Base-by-base conservation (phyloP, 2,797 vertebrate species). In the Fistularia commersonii region DNA sequence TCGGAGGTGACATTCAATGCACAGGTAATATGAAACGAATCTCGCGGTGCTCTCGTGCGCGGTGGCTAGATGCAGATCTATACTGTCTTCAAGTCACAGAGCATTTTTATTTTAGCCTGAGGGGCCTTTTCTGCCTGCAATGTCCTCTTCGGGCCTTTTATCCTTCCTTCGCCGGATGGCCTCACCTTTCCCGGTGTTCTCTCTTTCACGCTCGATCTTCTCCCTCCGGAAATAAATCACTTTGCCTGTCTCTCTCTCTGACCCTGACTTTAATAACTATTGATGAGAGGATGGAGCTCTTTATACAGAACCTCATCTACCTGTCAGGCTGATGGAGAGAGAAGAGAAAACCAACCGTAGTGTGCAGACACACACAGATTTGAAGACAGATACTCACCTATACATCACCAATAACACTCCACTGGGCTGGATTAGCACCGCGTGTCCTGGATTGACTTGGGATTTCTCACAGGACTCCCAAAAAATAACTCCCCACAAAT, bases 231-330 rank as follows among this genome's bases (percentile, higher is more conserved):
- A 47, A 72, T 80, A 74, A 63, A 82, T 79, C 64, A 67, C 66
- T 61, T 63, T 32, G 32, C 42, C 65, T 58, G 58, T 74, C 63
- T 34, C 51, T 64, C 64, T 69, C 53, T 48, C 46, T 64, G 61
- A 75, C 63, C 67, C 70, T 67, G 79, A 81, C 74, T 76, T 81
- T 82, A 64, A 74, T 77, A 60, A 81, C 67, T 81, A 76, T 72
- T 80, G 75, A 82, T 73, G 71, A 82, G 57, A 67, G 66, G 66
- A 73, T 50, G 14, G 37, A 76, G 69, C 58, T 66, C 64, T 82
- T 78, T 67, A 65, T 69, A 76, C 64, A 63, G 54, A 61, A 37
- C 62, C 61, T 74, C 69, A 61, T 74, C 65, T 49, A 36, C 47
- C 67, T 66, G 71, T 76, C 79, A 68, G 4, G n/a, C 66, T 62